phyloP scores from a whole-genome alignment of 1,140 invertebrate genomes.

The Agrypnia vestita region DNA sequence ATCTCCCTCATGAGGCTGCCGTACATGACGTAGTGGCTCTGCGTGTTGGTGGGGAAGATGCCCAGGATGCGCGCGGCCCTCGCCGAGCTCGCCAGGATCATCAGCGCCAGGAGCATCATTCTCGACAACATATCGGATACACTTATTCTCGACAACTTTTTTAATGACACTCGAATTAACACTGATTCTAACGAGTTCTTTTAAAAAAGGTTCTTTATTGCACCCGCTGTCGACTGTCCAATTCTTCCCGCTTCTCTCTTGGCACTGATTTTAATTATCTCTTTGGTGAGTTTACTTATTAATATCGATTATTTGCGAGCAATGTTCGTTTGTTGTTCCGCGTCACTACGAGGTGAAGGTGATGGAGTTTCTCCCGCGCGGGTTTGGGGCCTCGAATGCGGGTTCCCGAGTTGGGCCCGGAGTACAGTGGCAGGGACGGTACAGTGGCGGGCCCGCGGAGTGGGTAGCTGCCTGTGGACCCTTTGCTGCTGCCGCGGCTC shows the following conservation, averaged over 20 bases:
- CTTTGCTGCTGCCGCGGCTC: constrained; percentile 6
- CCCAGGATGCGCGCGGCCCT: constrained; percentile 67
- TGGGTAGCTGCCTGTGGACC: constrained; percentile 14
- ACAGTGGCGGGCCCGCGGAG: background rate
- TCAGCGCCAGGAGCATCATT: constrained; percentile 44
- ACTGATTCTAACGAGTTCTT: background rate
- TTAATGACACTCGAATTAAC: background rate
- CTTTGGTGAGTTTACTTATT: background rate
- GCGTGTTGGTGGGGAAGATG: constrained; percentile 71
- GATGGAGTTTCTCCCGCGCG: too few relatives aligned
- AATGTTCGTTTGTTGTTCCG: background rate
- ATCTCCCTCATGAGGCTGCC: constrained; percentile 76
- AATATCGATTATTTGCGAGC: background rate
- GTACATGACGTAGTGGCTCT: constrained; percentile 72
- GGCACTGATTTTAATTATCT: background rate
- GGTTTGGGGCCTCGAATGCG: too few relatives aligned
- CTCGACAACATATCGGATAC: background rate
- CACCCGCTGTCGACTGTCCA: background rate
- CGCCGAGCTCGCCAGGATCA: constrained; percentile 62
- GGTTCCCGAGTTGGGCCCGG: too few relatives aligned
- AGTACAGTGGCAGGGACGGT: background rate
- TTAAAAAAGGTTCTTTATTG: background rate
- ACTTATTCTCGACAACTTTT: background rate
- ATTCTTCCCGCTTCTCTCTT: background rate
- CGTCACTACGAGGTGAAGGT: too few relatives aligned